Conservation (phyloP, 2,113 vertebrate species). For the Tachycineta bicolor region DNA sequence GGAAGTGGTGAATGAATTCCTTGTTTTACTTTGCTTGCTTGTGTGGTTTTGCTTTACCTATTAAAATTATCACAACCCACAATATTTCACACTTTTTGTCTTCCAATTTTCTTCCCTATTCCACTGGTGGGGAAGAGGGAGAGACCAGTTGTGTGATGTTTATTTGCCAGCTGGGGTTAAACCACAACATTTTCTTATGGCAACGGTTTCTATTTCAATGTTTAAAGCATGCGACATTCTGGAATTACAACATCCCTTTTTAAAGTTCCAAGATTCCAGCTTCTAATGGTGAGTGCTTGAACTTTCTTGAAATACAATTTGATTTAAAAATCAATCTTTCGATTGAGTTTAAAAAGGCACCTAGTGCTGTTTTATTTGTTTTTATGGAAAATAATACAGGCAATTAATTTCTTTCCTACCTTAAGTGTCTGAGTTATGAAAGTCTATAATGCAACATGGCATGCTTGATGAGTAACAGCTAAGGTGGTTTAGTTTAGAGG, state of each 20-base stretch:
- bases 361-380: conserved; percentile 51
- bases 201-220: conserved; percentile 59
- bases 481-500: conserved; percentile 37
- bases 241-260: conserved; percentile 44
- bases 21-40: neutral
- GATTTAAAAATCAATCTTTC: conserved; percentile 76
- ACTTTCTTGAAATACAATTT: conserved; percentile 71
- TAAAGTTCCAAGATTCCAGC: conserved; percentile 61
- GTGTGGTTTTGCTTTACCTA: neutral
- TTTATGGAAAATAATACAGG: conserved; percentile 50
- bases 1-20: neutral
- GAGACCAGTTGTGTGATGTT: neutral
- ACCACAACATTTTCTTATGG: neutral
- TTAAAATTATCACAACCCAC: neutral
- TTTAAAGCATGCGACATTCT: conserved; percentile 52
- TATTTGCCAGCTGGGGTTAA: neutral
- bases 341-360: conserved; percentile 39
- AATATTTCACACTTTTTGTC: neutral
- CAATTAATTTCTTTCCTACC: conserved; percentile 57
- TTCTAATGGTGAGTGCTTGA: conserved; percentile 27
- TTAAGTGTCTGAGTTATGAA: conserved; percentile 36
- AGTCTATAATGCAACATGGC: conserved; percentile 45
- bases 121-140: neutral
- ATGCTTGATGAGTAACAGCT: conserved; percentile 47
- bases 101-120: neutral